Evolutionary conservation across 2,888 invertebrate species (phyloP).

Genomic region (Caradrina clavipalpis): DNA sequence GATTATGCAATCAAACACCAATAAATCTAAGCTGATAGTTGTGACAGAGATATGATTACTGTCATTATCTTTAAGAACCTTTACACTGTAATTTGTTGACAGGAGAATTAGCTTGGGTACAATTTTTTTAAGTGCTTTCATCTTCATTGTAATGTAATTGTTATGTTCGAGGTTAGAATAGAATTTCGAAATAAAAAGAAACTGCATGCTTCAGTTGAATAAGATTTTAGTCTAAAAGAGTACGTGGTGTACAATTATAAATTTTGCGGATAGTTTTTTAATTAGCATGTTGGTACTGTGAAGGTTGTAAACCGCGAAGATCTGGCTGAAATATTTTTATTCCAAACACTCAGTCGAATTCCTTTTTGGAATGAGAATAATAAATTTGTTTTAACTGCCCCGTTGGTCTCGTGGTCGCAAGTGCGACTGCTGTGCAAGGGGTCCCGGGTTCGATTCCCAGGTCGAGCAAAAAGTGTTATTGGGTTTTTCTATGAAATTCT

Average conservation of each 20-base stretch:
- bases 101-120: slow-evolving; percentile 25
- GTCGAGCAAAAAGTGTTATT: too few species aligned
- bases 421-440: too few species aligned
- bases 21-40: slow-evolving; percentile 49
- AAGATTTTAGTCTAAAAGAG: neutral
- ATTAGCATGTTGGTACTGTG: neutral
- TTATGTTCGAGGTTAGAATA: slow-evolving; percentile 11
- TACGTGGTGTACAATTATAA: neutral
- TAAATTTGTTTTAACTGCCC: too few species aligned
- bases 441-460: too few species aligned
- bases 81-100: slow-evolving; percentile 36
- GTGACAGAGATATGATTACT: slow-evolving; percentile 54
- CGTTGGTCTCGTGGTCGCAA: too few species aligned
- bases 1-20: slow-evolving; percentile 44
- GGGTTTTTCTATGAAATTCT: too few species aligned
- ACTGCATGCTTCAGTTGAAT: neutral
- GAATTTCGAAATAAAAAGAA: slow-evolving; percentile 22
- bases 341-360: too few species aligned
- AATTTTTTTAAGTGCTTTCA: slow-evolving; percentile 8
- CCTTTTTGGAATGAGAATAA: too few species aligned
- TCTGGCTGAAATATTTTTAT: too few species aligned
- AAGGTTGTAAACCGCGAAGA: too few species aligned
- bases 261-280: neutral
- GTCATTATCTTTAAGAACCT: slow-evolving; percentile 41
- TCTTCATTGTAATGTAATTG: slow-evolving; percentile 16